Base-by-base conservation (phyloP, 2,888 invertebrate species). In the Chouioia cunea region DNA sequence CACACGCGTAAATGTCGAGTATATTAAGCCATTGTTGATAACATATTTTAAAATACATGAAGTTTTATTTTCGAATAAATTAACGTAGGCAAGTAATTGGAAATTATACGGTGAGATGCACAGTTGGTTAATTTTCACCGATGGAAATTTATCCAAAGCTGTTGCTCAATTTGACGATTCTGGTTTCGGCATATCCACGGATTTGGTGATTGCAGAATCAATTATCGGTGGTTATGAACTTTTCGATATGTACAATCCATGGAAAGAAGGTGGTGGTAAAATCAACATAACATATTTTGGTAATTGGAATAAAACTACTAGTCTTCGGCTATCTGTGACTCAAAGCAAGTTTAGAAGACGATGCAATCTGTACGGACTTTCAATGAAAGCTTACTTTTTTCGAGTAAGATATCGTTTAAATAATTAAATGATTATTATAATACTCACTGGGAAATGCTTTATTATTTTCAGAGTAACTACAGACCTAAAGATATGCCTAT, bases 171-270 rank as follows among this genome's bases (percentile, higher is more conserved):
- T 27, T 27, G 79, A 80, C 18, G 71, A 69, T 0, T 44, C 75
- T 6, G 6, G 27, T 54, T 79, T 77, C 53, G 76, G 76, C 64
- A 46, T 70, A n/a, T 63, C 71, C 6, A 80, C 79, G 14, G 79
- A 80, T 57, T 70, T 80, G 0, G 72, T 75, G 3, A 71, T 80
- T 20, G 78, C 76, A 3, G 59, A 77, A 12, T 57, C 71, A 16
- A 46, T 53, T 20, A 53, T 15, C 10, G 16, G 74, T 8, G 50
- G 22, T n/a, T 79, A 75, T 52, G 58, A 67, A 20, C 74, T 81
- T 27, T 79, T 79, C 56, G 82, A 83, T 22, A 73, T 79, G 47
- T 83, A 81, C 67, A 83, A 81, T 76, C 80, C 79, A 0, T 80
- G 81, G 70, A 78, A 79, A 70, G 76, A 75, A 20, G 79, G 80